Evolutionary conservation across 2,797 vertebrate species (phyloP).

Genomic region (Mus caroli): DNA sequence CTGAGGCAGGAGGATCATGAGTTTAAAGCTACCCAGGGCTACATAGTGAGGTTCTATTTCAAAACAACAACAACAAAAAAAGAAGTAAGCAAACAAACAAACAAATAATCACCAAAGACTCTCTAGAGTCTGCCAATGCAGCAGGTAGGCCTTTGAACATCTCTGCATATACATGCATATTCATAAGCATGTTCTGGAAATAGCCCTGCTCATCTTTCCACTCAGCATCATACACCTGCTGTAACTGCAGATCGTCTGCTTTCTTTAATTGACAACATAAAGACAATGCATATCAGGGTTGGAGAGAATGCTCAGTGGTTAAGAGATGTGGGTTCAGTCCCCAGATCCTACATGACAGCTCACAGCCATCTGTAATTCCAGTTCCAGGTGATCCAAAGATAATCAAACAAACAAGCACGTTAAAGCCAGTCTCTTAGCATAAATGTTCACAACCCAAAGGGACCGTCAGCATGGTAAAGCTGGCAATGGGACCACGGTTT

Average conservation of each 20-base stretch:
- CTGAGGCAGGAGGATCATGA: not conserved
- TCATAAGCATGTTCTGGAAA: not conserved
- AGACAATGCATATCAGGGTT: not conserved
- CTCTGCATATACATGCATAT: not conserved
- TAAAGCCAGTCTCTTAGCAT: not conserved
- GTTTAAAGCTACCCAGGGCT: not conserved
- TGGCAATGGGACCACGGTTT: not conserved
- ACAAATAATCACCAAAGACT: constrained; percentile 2
- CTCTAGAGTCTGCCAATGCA: not conserved
- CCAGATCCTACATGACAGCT: not conserved
- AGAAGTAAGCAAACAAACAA: not conserved
- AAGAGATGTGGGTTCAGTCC: not conserved
- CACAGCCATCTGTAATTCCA: not conserved
- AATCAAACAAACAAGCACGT: not conserved
- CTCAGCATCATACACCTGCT: not conserved
- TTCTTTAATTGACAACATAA: constrained; percentile 28
- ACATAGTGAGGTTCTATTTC: not conserved
- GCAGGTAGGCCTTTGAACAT: not conserved
- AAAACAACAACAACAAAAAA: not conserved
- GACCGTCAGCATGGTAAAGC: constrained; percentile 12
- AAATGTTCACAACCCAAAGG: not conserved
- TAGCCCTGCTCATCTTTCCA: not conserved
- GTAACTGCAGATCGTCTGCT: not conserved
- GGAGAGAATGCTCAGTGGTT: not conserved
- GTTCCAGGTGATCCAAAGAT: not conserved